Evolutionary conservation across 2,113 vertebrate genomes (phyloP), one percentile per base, ranked within the genome.

Genomic region (Saguinus midas): DNA sequence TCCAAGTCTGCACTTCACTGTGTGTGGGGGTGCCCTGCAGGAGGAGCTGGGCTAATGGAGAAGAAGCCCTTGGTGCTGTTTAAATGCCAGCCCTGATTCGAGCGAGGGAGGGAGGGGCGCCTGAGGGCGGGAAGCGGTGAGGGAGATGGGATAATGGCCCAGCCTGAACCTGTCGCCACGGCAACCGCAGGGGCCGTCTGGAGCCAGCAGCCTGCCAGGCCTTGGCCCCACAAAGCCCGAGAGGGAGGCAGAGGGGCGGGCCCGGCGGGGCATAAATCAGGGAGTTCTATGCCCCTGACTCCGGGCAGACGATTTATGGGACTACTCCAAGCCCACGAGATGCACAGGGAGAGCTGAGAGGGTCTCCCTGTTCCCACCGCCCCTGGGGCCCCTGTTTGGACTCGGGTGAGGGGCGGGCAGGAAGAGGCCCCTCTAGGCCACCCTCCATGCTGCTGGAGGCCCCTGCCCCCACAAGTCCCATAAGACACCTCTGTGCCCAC

Each of bases 281-380:
- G 32, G 86, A 93, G 92, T 57, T 97, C 97, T 97, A 96, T 98
- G 97, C 97, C 96, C 96, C 97, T 97, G 96, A 96, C 96, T 98
- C 95, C 1, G 76, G 93, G 96, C 92, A 96, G 97, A 98, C 90
- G 92, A 98, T 98, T 98, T 98, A 98, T 98, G 97, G 96, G 97
- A 61, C 91, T 97, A 75, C 95, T 94, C 72, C 90, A 94, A 87
- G 92, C 96, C 95, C 95, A 75, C n/a, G 86, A 87, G 95, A 96
- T 93, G 96, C 85, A 76, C 84, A 4, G 20, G 92, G 76, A 88
- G 48, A 96, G 87, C 16, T 61, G 72, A 98, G 96, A 87, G 96
- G 96, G 81, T 95, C 96, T 97, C 94, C 95, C 64, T 57, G 57
- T 97, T 98, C 97, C 96, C 97, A 97, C 84, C 45, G 14, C 94